Percentiles rank a stretch among this genome's conserved stretches.
These are phyloP conservation scores for Ceratosolen fusciceps DNA, from an alignment of 1,140 invertebrate species.

Conservation along the genomic window DNA sequence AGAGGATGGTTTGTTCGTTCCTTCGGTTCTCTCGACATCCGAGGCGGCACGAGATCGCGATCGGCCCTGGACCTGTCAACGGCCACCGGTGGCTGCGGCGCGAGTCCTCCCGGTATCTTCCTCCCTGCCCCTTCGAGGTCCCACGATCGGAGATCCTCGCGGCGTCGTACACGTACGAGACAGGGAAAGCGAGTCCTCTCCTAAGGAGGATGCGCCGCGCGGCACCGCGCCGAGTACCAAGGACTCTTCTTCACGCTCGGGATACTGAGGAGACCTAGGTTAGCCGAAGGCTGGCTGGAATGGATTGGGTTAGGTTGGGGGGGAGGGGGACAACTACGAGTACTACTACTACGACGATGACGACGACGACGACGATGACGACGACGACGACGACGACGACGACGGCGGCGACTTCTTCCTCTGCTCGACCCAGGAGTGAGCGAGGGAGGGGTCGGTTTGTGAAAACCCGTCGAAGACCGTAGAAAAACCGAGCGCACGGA, in stretches of 20 bases:
- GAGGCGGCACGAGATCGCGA: constrained; percentile 4
- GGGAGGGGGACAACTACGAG: too few species aligned
- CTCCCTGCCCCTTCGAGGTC: not conserved
- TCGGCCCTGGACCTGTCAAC: constrained; percentile 37
- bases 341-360: too few species aligned
- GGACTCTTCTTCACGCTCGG: constrained; percentile 61
- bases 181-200: constrained; percentile 24
- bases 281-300: constrained; percentile 31
- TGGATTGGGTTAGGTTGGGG: too few species aligned
- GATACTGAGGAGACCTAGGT: constrained; percentile 60
- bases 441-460: too few species aligned
- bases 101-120: not conserved
- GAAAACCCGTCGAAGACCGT: not conserved
- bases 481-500: not conserved
- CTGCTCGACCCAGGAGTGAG: too few species aligned
- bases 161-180: not conserved
- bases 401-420: too few species aligned
- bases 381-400: too few species aligned
- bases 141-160: constrained; percentile 9
- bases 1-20: constrained; percentile 3
- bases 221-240: constrained; percentile 52
- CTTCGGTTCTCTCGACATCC: not conserved
- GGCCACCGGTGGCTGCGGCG: not conserved
- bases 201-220: not conserved
- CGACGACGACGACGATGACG: too few species aligned